Evolutionary conservation across 2,797 vertebrate genomes (phyloP).

Genomic region (Taeniopygia guttata): DNA sequence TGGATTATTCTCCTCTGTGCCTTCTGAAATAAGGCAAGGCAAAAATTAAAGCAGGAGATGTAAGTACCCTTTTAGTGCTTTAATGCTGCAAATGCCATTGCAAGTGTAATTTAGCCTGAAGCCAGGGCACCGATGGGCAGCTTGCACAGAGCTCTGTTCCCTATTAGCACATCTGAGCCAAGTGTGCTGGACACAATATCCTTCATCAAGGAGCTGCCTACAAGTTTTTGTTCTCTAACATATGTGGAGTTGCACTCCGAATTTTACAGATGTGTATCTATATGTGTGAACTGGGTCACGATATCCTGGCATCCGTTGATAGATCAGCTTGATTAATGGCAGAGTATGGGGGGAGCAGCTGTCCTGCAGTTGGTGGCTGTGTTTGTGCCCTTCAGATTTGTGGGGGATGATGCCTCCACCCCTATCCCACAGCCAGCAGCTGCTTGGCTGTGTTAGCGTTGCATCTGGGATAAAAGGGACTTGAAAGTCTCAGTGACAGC

Average conservation of each 20-base stretch:
- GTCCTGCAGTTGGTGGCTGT: not conserved
- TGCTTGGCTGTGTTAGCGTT: not conserved
- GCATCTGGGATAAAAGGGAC: not conserved
- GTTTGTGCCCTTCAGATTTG: not conserved
- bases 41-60: slow-evolving; percentile 50
- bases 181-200: rapidly evolving
- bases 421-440: not conserved
- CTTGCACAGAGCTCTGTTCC: not conserved
- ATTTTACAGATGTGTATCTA: not conserved
- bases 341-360: rapidly evolving
- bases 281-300: not conserved
- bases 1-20: slow-evolving; percentile 23
- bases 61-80: slow-evolving; percentile 7
- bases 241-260: rapidly evolving
- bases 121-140: slow-evolving; percentile 38
- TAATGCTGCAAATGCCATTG: slow-evolving; percentile 27
- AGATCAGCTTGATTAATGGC: not conserved
- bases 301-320: not conserved
- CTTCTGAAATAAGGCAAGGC: slow-evolving; percentile 63
- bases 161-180: not conserved
- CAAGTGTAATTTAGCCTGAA: slow-evolving; percentile 41
- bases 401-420: not conserved
- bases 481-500: not conserved
- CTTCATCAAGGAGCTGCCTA: not conserved
- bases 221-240: not conserved